Evolutionary conservation across 1,140 invertebrate genomes (phyloP), one percentile per base, ranked within the genome.

Genomic region (Neotoxoptera formosana): DNA sequence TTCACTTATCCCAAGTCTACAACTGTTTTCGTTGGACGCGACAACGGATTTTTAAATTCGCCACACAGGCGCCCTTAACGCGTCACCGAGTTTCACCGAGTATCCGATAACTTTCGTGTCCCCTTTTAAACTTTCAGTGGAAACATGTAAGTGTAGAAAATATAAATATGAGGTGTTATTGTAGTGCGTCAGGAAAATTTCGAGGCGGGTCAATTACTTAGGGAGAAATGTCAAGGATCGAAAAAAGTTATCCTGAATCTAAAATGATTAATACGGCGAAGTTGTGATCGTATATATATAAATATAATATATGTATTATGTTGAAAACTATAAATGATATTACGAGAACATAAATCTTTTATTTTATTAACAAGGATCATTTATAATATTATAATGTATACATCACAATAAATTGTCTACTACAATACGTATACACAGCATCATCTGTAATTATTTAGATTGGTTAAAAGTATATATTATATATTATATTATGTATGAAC

Each of bases 91-190:
- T 89, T 89, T 53, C 48, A 9, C 11, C 3, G 21, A 53, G 21
- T 56, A 89, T 89, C 34, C 4, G 51, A 89, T 53, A 89, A 56
- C n/a, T 89, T 89, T 56, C 53, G 34, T 56, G 20, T 89, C n/a
- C 25, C 36, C 23, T 21, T 53, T 56, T 89, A 56, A 53, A 89
- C n/a, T 56, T 89, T 56, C 7, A 56, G 34, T 9, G 34, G 23
- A 89, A 56, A 89, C 21, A 89, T 89, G 11, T 56, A 56, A 89
- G 48, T 36, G 23, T 36, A 14, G 11, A 89, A 89, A 89, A 89
- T 89, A 56, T 89, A 89, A 89, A 89, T 89, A 89, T 89, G 47
- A 89, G 87, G 47, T 89, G 48, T 36, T 36, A 88, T 88, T n/a
- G 47, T 14, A 34, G n/a, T 21, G 7, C 17, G 17, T n/a, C 45